phyloP scores from a whole-genome alignment of 2,113 vertebrate genomes.

The Falco punctatus region DNA sequence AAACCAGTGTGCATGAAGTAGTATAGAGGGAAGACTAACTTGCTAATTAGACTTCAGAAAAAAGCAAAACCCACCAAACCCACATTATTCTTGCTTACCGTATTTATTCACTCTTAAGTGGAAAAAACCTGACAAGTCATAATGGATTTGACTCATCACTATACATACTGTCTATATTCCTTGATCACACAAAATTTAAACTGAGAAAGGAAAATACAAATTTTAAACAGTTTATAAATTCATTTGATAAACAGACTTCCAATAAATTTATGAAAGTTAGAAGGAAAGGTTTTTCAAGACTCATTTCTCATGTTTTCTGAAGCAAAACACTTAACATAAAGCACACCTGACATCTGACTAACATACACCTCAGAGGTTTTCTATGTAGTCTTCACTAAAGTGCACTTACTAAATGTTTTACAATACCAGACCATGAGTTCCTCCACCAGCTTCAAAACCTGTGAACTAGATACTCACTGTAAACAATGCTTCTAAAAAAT shows the following conservation, averaged over 20 bases:
- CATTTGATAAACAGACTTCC: constrained; percentile 15
- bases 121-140: neutral
- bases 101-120: constrained; percentile 34
- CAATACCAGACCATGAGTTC: constrained; percentile 54
- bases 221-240: constrained; percentile 23
- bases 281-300: constrained; percentile 32
- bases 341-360: constrained; percentile 84
- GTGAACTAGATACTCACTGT: constrained; percentile 21
- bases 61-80: neutral
- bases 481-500: constrained; percentile 61
- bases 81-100: neutral
- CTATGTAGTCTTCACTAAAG: constrained; percentile 89
- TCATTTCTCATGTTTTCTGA: constrained; percentile 61
- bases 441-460: constrained; percentile 40
- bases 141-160: neutral
- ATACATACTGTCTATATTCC: neutral
- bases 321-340: constrained; percentile 68
- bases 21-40: neutral
- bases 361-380: constrained; percentile 91
- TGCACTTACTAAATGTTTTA: constrained; percentile 68
- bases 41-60: neutral
- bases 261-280: constrained; percentile 25
- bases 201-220: neutral
- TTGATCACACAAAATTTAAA: neutral
- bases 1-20: neutral